phyloP scores from a whole-genome alignment of 2,888 invertebrate species.

The Tuta absoluta region DNA sequence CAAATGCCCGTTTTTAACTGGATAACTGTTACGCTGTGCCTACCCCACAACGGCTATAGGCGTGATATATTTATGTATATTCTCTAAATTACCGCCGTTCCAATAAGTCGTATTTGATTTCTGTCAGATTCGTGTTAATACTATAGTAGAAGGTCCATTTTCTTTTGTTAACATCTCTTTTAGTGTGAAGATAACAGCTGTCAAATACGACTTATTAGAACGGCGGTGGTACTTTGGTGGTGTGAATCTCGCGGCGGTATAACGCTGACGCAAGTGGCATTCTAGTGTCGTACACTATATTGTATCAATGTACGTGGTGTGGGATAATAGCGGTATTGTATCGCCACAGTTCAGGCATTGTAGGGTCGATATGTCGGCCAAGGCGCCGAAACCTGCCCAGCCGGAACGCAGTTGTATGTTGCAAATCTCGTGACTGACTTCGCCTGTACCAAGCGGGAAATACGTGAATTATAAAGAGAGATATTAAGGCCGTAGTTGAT shows the following conservation, averaged over 20 bases:
- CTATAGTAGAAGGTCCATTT: no score
- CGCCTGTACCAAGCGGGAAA: not conserved
- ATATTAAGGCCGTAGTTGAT: conserved; percentile 9
- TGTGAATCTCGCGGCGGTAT: not conserved
- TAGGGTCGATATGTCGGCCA: conserved; percentile 50
- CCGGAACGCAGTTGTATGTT: conserved; percentile 32
- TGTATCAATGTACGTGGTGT: conserved; percentile 31
- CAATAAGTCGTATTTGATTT: no score
- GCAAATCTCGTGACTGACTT: not conserved
- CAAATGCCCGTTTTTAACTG: no score
- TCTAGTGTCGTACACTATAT: conserved; percentile 31
- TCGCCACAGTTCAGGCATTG: conserved; percentile 16
- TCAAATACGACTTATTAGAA: no score
- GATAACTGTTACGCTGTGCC: no score
- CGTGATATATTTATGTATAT: no score
- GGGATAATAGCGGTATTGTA: conserved; percentile 41
- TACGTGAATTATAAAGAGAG: conserved; percentile 15
- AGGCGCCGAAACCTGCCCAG: conserved; percentile 43
- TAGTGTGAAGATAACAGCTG: no score
- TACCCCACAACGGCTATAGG: no score
- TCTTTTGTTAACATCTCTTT: no score
- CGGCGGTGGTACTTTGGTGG: not conserved
- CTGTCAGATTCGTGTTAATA: no score
- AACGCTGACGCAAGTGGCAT: conserved; percentile 35
- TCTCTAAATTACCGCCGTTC: no score